Conservation (phyloP, 2,113 vertebrate genomes). For the Nibea albiflora region DNA sequence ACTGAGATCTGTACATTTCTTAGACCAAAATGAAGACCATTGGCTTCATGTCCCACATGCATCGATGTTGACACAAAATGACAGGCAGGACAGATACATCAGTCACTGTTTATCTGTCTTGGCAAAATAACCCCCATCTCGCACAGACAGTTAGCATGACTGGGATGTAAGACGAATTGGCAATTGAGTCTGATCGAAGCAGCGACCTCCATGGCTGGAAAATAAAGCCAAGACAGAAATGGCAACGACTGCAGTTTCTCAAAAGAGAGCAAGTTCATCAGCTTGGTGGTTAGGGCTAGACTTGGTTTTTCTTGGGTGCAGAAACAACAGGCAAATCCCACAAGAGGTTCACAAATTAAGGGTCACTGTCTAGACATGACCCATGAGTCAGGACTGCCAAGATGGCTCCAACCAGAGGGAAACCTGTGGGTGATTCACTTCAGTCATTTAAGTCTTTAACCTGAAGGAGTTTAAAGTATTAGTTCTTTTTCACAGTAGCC, state of each 20-base stretch:
- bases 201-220: no score
- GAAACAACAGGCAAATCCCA: no score
- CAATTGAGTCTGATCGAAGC: background rate
- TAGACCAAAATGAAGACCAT: background rate
- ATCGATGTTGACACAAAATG: background rate
- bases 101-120: background rate
- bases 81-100: background rate
- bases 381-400: no score
- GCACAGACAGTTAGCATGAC: background rate
- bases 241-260: no score
- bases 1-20: background rate
- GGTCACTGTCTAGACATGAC: no score
- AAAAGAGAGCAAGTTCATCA: no score
- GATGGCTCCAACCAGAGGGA: no score
- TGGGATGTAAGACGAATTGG: background rate
- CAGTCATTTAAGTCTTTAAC: background rate
- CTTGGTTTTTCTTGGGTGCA: no score
- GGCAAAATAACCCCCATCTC: background rate
- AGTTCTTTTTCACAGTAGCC: background rate
- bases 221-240: no score
- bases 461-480: background rate
- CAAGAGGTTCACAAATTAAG: no score
- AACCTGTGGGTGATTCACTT: no score
- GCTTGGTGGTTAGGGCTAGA: no score
- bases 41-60: background rate